phyloP scores from a whole-genome alignment of 2,797 vertebrate genomes.

The Galaxias olidus region DNA sequence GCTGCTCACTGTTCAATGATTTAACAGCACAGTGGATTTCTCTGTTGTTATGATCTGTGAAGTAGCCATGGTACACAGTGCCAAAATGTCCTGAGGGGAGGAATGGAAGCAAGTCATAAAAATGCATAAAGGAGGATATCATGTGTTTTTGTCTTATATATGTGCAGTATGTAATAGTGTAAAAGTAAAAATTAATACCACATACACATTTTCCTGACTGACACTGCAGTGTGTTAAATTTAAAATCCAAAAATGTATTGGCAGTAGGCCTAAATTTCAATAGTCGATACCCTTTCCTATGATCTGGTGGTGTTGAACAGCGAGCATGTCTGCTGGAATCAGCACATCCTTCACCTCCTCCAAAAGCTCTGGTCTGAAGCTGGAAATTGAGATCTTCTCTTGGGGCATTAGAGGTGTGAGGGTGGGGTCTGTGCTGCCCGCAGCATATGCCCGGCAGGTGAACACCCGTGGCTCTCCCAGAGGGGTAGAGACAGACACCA shows the following conservation, averaged over 20 bases:
- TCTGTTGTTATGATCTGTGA: conserved; percentile 78
- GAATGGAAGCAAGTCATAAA: neutral
- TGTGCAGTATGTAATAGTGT: neutral
- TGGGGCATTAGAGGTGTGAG: conserved; percentile 80
- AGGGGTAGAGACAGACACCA: conserved; percentile 49
- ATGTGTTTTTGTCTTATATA: too few species aligned
- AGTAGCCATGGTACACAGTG: conserved; percentile 92
- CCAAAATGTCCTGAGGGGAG: conserved; percentile 89
- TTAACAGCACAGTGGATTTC: conserved; percentile 92
- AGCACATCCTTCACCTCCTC: conserved; percentile 95
- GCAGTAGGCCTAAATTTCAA: neutral
- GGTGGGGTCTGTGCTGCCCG: conserved; percentile 64
- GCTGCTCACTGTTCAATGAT: conserved; percentile 90
- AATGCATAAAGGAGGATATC: too few species aligned
- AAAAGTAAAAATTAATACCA: neutral
- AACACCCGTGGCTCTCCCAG: conserved; percentile 52
- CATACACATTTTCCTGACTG: neutral
- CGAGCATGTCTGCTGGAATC: conserved; percentile 84
- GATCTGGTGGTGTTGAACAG: conserved; percentile 84
- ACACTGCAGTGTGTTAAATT: too few species aligned
- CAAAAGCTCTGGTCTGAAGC: conserved; percentile 82
- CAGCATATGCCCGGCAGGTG: conserved; percentile 57
- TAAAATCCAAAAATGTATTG: neutral
- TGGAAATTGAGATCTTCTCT: conserved; percentile 82
- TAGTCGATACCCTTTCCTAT: conserved; percentile 88